phyloP scores from a whole-genome alignment of 2,888 invertebrate species.

The Euzetes globulus region DNA sequence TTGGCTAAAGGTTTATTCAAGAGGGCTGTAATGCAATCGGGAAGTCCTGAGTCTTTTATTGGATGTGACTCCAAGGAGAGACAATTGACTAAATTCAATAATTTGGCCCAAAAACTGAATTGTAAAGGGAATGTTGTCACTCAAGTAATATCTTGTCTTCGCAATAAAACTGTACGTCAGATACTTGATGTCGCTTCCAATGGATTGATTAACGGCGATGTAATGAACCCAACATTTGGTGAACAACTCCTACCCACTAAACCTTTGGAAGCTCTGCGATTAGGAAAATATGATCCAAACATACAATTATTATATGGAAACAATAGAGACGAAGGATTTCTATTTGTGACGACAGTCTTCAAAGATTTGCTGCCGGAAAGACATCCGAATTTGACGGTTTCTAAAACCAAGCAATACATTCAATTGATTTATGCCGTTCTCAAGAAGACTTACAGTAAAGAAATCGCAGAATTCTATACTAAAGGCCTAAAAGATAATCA shows the following conservation, averaged over 20 bases:
- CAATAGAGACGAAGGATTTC: conserved; percentile 21
- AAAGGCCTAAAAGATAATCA: conserved; percentile 3
- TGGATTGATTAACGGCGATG: background rate
- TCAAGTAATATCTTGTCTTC: conserved; percentile 16
- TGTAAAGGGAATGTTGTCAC: background rate
- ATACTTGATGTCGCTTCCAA: background rate
- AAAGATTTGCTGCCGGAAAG: background rate
- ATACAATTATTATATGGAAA: conserved; percentile 27
- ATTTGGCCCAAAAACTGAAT: conserved; percentile 3
- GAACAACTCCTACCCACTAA: conserved; percentile 23
- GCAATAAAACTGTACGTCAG: background rate
- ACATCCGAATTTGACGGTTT: background rate
- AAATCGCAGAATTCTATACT: conserved; percentile 26
- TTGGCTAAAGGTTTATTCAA: conserved; percentile 29
- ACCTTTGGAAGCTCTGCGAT: conserved; percentile 6
- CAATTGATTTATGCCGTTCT: conserved; percentile 18
- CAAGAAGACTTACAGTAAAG: background rate
- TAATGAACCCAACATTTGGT: conserved; percentile 19
- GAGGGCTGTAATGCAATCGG: conserved; percentile 39
- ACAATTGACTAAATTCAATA: background rate
- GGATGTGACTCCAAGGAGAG: conserved; percentile 12
- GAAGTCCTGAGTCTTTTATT: conserved; percentile 38
- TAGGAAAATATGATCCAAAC: conserved; percentile 20
- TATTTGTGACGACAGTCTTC: conserved; percentile 23
- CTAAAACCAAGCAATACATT: conserved; percentile 17